Base-by-base conservation (phyloP, 2,888 invertebrate species). In the Achlya flavicornis region DNA sequence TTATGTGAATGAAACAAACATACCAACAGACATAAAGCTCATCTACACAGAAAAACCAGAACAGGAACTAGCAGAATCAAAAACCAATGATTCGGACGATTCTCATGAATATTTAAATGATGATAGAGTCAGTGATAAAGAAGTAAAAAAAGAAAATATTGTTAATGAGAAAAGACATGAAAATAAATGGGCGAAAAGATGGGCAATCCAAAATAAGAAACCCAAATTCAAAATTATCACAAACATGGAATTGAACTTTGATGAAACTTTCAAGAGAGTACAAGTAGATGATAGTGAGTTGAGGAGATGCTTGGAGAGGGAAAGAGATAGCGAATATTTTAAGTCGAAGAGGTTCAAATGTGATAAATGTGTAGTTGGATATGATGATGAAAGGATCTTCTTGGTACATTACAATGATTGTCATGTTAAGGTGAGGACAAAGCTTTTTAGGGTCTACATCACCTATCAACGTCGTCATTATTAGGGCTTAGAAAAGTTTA, bases 291-390 rank as follows among this genome's bases (percentile, higher is more conserved):
- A 59, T 41, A 14, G 16, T 11, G 59, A 59, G 14, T 16, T 59
- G 10, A 59, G 59, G 38, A 19, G 19, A 11, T 53, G 61, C 32
- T 35, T 64, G 58, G 57, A 61, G 33, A 16, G 35, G 41, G 26
- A 60, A 19, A 35, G 14, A 53, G 53, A 57, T 19, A 61, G 41
- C 19, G 35, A 38, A 41, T 26, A 57, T 14, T 41, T 41, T 57
- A 33, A 57, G 58, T 61, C 59, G 8, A 57, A 63, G 41, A 26
- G 19, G 53, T 61, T 16, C 7, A 61, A 63, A 53, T 66, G 62
- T 57, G 66, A 61, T 38, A 62, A 62, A 57, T 59, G 66, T 19
- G 26, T 41, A 14, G 6, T 60, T 5, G 41, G 10, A 5, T 60
- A 41, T 41, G 26, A 38, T 26, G 43, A 41, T 35, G 41, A 60